A percentile compares a stretch with the other conserved stretches of the same genome.
These are phyloP conservation scores for Coptodon rendalli DNA, from an alignment of 2,113 vertebrate genomes.

Conservation along the genomic window DNA sequence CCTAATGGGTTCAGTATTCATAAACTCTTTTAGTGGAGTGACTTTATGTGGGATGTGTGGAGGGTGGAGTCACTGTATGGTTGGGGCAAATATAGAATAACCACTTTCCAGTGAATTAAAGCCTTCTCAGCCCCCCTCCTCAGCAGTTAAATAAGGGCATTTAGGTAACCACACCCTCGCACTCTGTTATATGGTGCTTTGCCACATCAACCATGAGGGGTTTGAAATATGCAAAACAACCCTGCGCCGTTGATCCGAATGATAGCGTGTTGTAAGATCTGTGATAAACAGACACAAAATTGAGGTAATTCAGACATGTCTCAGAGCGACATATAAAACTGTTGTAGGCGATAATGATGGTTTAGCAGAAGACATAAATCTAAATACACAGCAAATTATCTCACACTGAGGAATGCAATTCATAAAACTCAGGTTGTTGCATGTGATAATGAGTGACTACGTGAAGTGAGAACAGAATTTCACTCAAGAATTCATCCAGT, in stretches of 20 bases:
- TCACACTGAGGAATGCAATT: conserved; percentile 38
- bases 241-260: neutral
- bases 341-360: conserved; percentile 36
- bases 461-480: neutral
- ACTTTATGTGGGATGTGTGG: conserved; percentile 60
- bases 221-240: conserved; percentile 35
- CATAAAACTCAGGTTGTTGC: conserved; percentile 45
- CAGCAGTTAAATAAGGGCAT: conserved; percentile 45
- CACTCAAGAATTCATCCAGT: neutral
- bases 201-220: conserved; percentile 55
- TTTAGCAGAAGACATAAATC: conserved; percentile 41
- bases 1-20: conserved; percentile 37
- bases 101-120: conserved; percentile 67
- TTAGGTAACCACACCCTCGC: conserved; percentile 61
- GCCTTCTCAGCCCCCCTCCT: conserved; percentile 34
- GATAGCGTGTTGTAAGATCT: neutral
- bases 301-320: conserved; percentile 21
- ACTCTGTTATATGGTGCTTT: conserved; percentile 40
- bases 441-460: conserved; percentile 14
- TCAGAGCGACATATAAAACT: conserved; percentile 7
- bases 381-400: conserved; percentile 32
- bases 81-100: conserved; percentile 68
- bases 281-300: conserved; percentile 17
- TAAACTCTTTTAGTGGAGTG: conserved; percentile 46
- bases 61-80: conserved; percentile 69